Base-by-base conservation (phyloP, 2,888 invertebrate genomes). In the Pinctada fucata region DNA sequence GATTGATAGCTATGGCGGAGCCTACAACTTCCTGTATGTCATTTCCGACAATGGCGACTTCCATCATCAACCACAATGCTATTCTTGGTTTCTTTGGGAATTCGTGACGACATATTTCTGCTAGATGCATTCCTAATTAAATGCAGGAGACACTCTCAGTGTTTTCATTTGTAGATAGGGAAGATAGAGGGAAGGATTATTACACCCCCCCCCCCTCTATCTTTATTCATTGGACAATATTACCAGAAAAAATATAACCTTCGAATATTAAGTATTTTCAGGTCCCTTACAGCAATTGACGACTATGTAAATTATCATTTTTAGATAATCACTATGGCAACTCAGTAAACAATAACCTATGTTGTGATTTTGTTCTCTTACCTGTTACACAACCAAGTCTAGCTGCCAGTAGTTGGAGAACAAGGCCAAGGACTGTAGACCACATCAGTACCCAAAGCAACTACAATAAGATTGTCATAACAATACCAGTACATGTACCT, bases 21-120 rank as follows among this genome's bases (percentile, higher is more conserved):
- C 97, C 97, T 87, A 97, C 97, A 69, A 97, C 97, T 80, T 97
- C 97, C 93, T 97, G 97, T 96, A 97, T 97, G 91, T 97, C 97
- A 65, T 96, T 96, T 13, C 97, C 97, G 84, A 97, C 96, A 86
- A 97, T 97, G 0, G 97, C 97, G 81, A 97, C 95, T 93, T 97
- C 97, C 82, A 96, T 95, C 97, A 97, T 97, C 76, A 97, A 94
- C 97, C 97, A 97, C 63, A 97, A 93, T 79, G 96, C 93, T 66
- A 96, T 89, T 76, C 97, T 94, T 0, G 97, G 96, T 45, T 95
- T 84, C 85, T 93, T 94, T 85, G 95, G 95, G 90, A 97, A 97
- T 90, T 96, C 92, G 95, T 87, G 95, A 92, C 91, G 95, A 95
- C 91, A 96, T 95, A 91, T 86, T 69, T 91, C 87, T 2, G 97